Evolutionary conservation across 2,797 vertebrate species (phyloP).

Genomic region (Danio choprae): DNA sequence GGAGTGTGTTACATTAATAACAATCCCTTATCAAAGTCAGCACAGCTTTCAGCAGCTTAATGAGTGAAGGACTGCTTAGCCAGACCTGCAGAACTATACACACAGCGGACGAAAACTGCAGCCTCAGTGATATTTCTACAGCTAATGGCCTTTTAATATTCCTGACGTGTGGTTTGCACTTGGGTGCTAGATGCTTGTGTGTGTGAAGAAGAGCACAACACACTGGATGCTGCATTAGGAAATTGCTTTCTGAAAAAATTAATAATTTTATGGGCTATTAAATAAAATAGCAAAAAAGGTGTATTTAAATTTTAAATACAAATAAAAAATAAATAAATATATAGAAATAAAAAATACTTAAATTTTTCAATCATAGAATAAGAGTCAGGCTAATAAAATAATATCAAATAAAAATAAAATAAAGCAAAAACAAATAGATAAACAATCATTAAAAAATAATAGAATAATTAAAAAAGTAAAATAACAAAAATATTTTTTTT

Average conservation of each 20-base stretch:
- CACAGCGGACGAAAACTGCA: conserved; percentile 60
- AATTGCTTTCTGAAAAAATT: background rate
- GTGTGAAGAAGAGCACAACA: conserved; percentile 1
- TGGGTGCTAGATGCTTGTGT: background rate
- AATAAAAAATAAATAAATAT: too few species aligned
- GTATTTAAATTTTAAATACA: too few species aligned
- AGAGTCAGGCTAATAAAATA: too few species aligned
- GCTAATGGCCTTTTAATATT: conserved; percentile 60
- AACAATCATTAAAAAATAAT: too few species aligned
- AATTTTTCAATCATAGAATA: too few species aligned
- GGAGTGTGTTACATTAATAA: conserved; percentile 39
- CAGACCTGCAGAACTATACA: conserved; percentile 51
- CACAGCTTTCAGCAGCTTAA: conserved; percentile 64
- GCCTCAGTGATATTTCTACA: conserved; percentile 65
- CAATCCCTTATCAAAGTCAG: conserved; percentile 41
- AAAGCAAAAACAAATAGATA: too few species aligned
- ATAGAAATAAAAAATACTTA: too few species aligned
- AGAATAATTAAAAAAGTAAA: too few species aligned
- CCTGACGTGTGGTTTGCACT: conserved; percentile 9
- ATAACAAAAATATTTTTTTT: too few species aligned
- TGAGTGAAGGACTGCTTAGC: conserved; percentile 73
- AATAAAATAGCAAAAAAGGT: too few species aligned
- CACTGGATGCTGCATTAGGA: background rate
- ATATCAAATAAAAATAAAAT: too few species aligned
- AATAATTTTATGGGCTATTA: too few species aligned